These are phyloP conservation scores for Pecten maximus DNA, from an alignment of 2,888 invertebrate genomes.

Conservation along the genomic window DNA sequence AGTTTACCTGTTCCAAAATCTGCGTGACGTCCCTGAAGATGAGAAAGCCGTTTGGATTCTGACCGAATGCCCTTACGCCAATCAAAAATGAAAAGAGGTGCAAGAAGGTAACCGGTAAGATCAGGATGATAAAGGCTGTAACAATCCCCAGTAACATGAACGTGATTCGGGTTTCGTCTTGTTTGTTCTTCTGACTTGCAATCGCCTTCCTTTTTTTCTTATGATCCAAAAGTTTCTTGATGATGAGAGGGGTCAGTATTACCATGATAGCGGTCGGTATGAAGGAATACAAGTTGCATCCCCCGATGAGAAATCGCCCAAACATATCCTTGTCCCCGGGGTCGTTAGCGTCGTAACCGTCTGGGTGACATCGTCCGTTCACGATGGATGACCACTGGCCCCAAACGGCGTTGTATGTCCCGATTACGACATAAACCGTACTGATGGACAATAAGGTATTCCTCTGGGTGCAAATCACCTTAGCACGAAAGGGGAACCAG, in stretches of 20 bases:
- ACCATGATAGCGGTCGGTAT: slow-evolving; percentile 62
- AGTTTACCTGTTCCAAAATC: slow-evolving; percentile 71
- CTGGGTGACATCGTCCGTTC: slow-evolving; percentile 61
- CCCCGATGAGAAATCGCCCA: slow-evolving; percentile 57
- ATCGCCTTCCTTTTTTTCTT: slow-evolving; percentile 45
- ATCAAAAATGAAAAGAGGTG: slow-evolving; percentile 62
- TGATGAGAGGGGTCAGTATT: slow-evolving; percentile 63
- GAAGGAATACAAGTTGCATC: slow-evolving; percentile 62
- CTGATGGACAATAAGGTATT: slow-evolving; percentile 54
- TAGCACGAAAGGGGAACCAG: slow-evolving; percentile 65
- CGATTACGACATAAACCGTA: slow-evolving; percentile 56
- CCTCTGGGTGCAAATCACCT: slow-evolving; percentile 60
- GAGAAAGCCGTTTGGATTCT: slow-evolving; percentile 58
- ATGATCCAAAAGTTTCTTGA: slow-evolving; percentile 52
- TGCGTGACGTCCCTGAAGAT: slow-evolving; percentile 67
- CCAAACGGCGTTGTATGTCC: slow-evolving; percentile 60
- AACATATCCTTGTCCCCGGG: slow-evolving; percentile 46
- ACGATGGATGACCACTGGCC: slow-evolving; percentile 59
- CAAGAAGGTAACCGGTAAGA: slow-evolving; percentile 67
- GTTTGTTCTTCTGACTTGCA: neutral
- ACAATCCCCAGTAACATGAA: slow-evolving; percentile 69
- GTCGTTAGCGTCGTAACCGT: slow-evolving; percentile 50
- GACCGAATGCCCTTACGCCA: slow-evolving; percentile 65
- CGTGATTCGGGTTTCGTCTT: slow-evolving; percentile 59
- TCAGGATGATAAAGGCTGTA: slow-evolving; percentile 69